phyloP scores from a whole-genome alignment of 2,113 vertebrate species.

The Coreoperca whiteheadi region DNA sequence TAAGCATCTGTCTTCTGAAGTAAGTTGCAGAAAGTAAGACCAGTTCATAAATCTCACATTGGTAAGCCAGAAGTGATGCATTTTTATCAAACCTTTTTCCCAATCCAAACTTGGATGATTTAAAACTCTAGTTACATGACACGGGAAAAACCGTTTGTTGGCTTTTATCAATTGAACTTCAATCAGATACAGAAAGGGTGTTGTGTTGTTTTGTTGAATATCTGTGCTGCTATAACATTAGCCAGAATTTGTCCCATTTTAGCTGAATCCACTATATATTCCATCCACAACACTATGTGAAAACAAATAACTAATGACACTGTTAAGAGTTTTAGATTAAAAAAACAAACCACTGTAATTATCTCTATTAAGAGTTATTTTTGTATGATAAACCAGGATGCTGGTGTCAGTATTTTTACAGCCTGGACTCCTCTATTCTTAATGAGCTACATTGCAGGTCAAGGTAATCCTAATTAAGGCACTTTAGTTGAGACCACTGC shows the following conservation, averaged over 20 bases:
- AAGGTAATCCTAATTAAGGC: constrained; percentile 74
- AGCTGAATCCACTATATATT: not conserved
- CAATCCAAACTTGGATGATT: not conserved
- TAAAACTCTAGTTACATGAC: not conserved
- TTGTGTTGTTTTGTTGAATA: not conserved
- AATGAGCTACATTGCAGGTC: constrained; percentile 73
- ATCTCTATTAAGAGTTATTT: constrained; percentile 53
- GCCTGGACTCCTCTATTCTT: constrained; percentile 33
- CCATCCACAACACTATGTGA: not conserved
- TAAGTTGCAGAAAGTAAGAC: not conserved
- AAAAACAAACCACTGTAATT: constrained; percentile 35
- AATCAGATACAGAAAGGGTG: not conserved
- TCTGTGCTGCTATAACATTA: not conserved
- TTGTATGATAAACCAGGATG: constrained; percentile 38
- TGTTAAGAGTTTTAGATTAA: constrained; percentile 36
- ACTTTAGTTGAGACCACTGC: constrained; percentile 64
- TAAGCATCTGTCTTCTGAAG: not conserved
- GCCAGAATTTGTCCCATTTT: not conserved
- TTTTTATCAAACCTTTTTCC: not conserved
- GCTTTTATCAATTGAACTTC: not conserved
- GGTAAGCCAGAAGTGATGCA: not conserved
- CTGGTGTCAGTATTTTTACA: constrained; percentile 27
- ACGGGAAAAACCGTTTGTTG: not conserved
- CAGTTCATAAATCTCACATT: not conserved
- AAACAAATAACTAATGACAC: constrained; percentile 27